phyloP scores from a whole-genome alignment of 2,113 vertebrate genomes.

The Mormoops blainvillei region DNA sequence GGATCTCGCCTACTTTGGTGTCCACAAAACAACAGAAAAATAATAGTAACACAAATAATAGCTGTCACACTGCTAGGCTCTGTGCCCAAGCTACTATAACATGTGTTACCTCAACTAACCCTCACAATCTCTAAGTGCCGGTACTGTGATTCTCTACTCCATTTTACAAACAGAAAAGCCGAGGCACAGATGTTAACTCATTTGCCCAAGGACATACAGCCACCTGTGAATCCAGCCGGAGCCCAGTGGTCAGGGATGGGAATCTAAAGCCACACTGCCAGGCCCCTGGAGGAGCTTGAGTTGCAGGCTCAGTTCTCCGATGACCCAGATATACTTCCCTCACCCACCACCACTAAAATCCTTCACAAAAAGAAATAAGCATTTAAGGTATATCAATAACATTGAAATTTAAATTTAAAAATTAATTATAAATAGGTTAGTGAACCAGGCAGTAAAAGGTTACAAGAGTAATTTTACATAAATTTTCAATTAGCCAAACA shows the following conservation, averaged over 20 bases:
- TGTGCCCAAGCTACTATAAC: background rate
- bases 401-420: background rate
- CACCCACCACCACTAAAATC: background rate
- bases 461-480: slow-evolving; percentile 13
- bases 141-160: background rate
- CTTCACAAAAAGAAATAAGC: background rate
- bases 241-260: background rate
- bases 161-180: background rate
- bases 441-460: background rate
- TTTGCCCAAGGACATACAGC: background rate
- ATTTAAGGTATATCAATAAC: background rate
- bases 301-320: background rate
- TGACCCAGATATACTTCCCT: background rate
- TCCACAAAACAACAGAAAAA: background rate
- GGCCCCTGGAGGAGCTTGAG: background rate
- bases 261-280: background rate
- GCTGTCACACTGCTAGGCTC: background rate
- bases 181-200: background rate
- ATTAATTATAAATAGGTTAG: background rate
- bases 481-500: slow-evolving; percentile 36
- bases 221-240: background rate
- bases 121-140: background rate
- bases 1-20: background rate
- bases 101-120: background rate
- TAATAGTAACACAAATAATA: background rate